Evolutionary conservation across 1,140 invertebrate species (phyloP).

Genomic region (Eueides isabella): DNA sequence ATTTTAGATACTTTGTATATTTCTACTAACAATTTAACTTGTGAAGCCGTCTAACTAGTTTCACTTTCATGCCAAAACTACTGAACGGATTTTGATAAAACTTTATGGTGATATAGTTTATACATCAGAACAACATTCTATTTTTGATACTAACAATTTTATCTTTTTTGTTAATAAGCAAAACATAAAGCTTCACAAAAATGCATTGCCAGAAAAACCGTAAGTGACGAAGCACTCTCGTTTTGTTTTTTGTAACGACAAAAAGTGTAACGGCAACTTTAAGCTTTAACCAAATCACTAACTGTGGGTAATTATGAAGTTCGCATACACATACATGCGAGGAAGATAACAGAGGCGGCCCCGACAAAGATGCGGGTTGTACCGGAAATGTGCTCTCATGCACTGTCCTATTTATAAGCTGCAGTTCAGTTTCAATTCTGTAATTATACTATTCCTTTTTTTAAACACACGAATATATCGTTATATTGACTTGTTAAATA

Average conservation of each 20-base stretch:
- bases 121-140: no score
- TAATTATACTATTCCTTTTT: background rate
- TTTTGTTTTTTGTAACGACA: background rate
- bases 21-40: no score
- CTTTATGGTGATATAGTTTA: no score
- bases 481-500: background rate
- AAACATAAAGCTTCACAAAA: background rate
- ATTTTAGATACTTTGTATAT: no score
- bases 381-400: slow-evolving; percentile 68
- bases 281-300: slow-evolving; percentile 23
- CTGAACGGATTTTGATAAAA: no score
- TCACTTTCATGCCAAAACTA: no score
- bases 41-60: no score
- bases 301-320: slow-evolving; percentile 48
- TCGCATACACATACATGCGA: slow-evolving; percentile 42
- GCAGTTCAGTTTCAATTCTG: slow-evolving; percentile 44
- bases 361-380: slow-evolving; percentile 57
- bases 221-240: background rate
- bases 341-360: slow-evolving; percentile 58
- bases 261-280: slow-evolving; percentile 32
- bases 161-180: background rate
- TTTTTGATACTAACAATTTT: background rate
- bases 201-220: background rate
- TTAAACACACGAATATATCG: background rate
- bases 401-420: slow-evolving; percentile 72